Conservation (phyloP, 2,888 invertebrate genomes). For the Punctoribates punctum region DNA sequence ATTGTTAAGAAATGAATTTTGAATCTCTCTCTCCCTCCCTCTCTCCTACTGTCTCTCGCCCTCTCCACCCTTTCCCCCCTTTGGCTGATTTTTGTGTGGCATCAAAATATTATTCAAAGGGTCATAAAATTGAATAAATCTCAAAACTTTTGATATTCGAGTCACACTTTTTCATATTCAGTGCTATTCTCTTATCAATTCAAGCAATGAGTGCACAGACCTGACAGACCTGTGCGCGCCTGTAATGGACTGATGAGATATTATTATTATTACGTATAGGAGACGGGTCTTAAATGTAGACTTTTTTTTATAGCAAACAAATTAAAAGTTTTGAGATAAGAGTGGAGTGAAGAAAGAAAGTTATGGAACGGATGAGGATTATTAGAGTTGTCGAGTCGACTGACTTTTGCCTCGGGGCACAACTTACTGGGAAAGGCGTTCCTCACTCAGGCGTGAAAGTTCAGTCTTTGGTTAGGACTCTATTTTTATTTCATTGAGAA, state of each 20-base stretch:
- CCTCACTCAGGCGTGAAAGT: not conserved
- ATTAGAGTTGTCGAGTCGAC: constrained; percentile 28
- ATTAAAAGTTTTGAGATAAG: constrained; percentile 22
- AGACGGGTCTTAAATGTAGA: not conserved
- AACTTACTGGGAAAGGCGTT: constrained; percentile 20
- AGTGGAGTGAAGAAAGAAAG: not conserved
- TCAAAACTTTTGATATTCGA: not conserved
- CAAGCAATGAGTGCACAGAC: constrained; percentile 19
- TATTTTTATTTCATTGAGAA: not conserved
- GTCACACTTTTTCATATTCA: not conserved
- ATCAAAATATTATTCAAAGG: no score
- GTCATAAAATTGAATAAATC: no score
- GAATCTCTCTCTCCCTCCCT: no score
- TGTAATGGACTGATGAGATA: not conserved
- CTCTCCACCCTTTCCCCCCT: no score
- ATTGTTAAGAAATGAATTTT: no score
- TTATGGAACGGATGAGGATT: constrained; percentile 29
- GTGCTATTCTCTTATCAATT: not conserved
- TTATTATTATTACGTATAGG: not conserved
- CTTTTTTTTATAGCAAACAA: constrained; percentile 13
- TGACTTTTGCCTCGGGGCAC: constrained; percentile 27
- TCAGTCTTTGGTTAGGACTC: not conserved
- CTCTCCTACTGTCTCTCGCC: no score
- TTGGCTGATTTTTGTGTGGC: no score
- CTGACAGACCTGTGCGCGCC: not conserved